Conservation (phyloP, 2,113 vertebrate genomes). For the Stercorarius parasiticus region DNA sequence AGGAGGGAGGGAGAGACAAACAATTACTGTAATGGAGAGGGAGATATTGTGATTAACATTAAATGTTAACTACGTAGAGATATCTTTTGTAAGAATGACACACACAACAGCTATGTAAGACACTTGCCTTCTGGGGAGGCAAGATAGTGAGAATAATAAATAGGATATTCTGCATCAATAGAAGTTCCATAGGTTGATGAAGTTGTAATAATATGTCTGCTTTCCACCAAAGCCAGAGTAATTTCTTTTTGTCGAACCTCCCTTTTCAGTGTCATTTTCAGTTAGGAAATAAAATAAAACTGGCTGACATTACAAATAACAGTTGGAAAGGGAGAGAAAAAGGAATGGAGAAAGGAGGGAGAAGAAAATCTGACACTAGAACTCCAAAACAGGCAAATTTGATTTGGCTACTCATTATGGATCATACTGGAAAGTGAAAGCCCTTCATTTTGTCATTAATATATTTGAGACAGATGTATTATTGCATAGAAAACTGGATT, state of each 20-base stretch:
- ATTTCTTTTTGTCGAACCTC: background rate
- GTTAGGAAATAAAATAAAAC: background rate
- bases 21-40: conserved; percentile 73
- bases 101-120: background rate
- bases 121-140: background rate
- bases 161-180: background rate
- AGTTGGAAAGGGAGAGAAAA: background rate
- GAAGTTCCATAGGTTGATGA: background rate
- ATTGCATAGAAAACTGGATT: background rate
- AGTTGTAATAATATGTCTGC: background rate
- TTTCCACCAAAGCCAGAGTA: background rate
- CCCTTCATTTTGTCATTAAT: background rate
- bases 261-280: background rate
- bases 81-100: background rate
- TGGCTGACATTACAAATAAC: background rate
- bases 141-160: background rate
- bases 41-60: conserved; percentile 59
- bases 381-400: background rate
- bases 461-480: background rate
- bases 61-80: conserved; percentile 13
- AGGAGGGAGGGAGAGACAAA: conserved; percentile 67
- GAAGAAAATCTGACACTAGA: background rate
- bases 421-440: background rate
- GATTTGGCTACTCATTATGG: background rate
- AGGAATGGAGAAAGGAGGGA: background rate